These are phyloP conservation scores for Oryzias woworae DNA, from an alignment of 2,113 vertebrate genomes.

Conservation along the genomic window DNA sequence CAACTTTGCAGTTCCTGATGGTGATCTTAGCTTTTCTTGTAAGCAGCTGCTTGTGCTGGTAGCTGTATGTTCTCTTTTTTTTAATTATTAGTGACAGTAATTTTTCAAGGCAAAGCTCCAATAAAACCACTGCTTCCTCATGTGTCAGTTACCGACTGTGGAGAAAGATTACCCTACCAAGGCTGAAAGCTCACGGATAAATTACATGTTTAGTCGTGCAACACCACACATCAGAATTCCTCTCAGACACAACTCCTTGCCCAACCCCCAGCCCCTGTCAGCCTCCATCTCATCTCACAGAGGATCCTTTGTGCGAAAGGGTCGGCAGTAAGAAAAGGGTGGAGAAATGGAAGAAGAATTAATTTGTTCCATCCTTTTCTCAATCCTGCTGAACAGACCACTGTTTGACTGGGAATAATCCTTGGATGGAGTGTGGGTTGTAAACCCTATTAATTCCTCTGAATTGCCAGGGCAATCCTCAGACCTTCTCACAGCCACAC, in stretches of 20 bases:
- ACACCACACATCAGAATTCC: conserved; percentile 16
- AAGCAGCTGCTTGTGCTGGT: too few species aligned
- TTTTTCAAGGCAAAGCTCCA: too few species aligned
- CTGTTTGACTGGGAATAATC: conserved; percentile 59
- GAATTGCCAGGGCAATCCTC: conserved; percentile 31
- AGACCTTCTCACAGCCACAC: conserved; percentile 16
- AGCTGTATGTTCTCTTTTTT: too few species aligned
- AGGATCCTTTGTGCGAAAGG: conserved; percentile 60
- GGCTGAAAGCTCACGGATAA: conserved; percentile 8
- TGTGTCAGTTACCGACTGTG: neutral
- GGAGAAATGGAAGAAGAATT: conserved; percentile 46
- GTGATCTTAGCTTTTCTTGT: too few species aligned
- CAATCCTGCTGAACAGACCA: conserved; percentile 34
- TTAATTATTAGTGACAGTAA: too few species aligned
- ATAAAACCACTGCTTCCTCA: neutral
- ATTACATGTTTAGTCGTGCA: conserved; percentile 26
- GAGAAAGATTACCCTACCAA: neutral
- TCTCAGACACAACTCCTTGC: conserved; percentile 8
- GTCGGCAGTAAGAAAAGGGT: conserved; percentile 47
- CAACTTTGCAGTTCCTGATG: too few species aligned
- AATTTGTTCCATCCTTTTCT: conserved; percentile 61
- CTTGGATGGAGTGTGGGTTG: conserved; percentile 41
- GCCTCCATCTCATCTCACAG: conserved; percentile 58
- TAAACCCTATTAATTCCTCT: conserved; percentile 41
- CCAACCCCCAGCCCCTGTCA: conserved; percentile 21